These are phyloP conservation scores for Micrasema longulum DNA, from an alignment of 1,140 invertebrate species.

Conservation along the genomic window DNA sequence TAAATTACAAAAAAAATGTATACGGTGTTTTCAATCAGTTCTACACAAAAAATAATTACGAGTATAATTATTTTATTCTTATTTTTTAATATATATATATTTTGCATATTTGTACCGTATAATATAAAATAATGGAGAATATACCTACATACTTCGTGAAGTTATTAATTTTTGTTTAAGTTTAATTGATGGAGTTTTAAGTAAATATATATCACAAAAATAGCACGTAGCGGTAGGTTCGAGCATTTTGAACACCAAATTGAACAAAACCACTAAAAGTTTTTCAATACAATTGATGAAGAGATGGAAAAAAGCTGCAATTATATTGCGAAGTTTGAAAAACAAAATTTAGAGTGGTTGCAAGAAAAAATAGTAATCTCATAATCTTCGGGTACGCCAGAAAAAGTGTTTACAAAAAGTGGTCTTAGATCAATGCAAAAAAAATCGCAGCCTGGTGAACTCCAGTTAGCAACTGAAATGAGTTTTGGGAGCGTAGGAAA, in stretches of 20 bases:
- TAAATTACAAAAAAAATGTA: no score
- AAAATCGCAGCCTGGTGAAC: constrained; percentile 1
- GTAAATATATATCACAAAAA: neutral
- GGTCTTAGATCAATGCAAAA: constrained; percentile 6
- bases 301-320: neutral
- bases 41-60: no score
- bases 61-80: no score
- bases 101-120: no score
- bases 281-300: neutral
- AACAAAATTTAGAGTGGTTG: neutral
- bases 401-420: neutral
- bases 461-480: neutral
- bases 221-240: neutral
- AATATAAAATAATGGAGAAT: no score
- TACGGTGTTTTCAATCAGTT: no score
- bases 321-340: constrained; percentile 1
- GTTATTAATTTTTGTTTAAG: no score
- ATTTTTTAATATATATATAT: no score
- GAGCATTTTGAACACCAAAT: neutral
- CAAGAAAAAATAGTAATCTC: neutral
- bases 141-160: no score
- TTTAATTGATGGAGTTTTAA: no score
- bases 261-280: neutral
- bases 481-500: neutral
- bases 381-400: neutral